Base-by-base conservation (phyloP, 2,888 invertebrate genomes). In the Mesoligia furuncula region DNA sequence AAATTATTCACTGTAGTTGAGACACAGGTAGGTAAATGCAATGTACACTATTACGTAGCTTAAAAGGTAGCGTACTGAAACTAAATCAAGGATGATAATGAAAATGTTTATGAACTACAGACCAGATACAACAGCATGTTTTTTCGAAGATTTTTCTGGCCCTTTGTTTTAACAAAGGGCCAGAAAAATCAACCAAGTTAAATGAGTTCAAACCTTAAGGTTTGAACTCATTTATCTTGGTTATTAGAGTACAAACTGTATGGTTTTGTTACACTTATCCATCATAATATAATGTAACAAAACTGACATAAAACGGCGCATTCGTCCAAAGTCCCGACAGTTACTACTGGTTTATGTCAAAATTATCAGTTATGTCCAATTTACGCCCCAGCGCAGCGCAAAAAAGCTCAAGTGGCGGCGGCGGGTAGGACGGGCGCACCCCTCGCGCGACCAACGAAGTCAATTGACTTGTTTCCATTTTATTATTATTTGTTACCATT, bases 341-440 rank as follows among this genome's bases (percentile, higher is more conserved):
- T 93, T 92, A 94, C 94, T 93, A 91, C 96, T 96, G 96, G 93
- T 96, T 95, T 92, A 95, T 93, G 96, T 96, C 96, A 95, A 95
- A 95, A 95, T 96, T 95, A 96, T 96, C 96, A 93, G 93, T 94
- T 92, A 91, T 82, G 90, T 87, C 91, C 94, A 96, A 96, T 96
- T 96, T 95, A 95, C 93, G 95, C 92, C 93, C 79, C 92, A 90
- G 88, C 86, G 85, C 80, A 88, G 86, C 91, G 93, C 95, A 96
- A 96, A 95, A 95, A 95, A 93, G 82, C 90, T 94, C 91, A 95
- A 96, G 96, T 95, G 94, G 93, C 81, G 84, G 69, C 67, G 75
- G 73, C 75, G 75, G 75, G 75, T 9, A 9, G 90, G 85, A 90
- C 87, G 88, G 88, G 24, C 87, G 88, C 92, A 92, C 92, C 92